Conservation (phyloP, 2,797 vertebrate species). For the Sphaeramia orbicularis region DNA sequence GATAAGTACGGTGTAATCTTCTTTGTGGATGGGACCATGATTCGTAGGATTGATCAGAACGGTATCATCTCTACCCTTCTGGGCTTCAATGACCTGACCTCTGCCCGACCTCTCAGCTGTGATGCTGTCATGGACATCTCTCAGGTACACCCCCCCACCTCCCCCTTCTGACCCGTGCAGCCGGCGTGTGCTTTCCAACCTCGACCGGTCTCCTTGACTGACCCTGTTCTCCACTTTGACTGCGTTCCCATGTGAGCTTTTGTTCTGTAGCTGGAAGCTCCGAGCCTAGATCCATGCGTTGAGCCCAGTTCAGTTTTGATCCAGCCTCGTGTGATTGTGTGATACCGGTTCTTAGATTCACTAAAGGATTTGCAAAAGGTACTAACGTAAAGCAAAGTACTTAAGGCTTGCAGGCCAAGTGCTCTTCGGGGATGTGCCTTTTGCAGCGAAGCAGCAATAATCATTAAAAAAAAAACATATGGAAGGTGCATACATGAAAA, state of each 20-base stretch:
- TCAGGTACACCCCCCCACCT: conserved; percentile 86
- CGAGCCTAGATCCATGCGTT: not conserved
- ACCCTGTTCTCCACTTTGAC: conserved; percentile 27
- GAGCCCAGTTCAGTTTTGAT: conserved; percentile 22
- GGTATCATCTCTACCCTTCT: conserved; percentile 97
- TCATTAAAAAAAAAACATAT: not conserved
- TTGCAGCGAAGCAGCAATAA: not conserved
- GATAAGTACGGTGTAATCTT: conserved; percentile 97
- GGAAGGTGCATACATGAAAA: not conserved
- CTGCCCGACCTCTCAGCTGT: conserved; percentile 96
- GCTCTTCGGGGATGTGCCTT: conserved; percentile 3
- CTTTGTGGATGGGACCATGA: conserved; percentile 99
- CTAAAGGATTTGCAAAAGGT: conserved; percentile 16
- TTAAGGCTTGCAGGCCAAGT: conserved; percentile 12
- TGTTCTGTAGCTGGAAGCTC: conserved; percentile 21
- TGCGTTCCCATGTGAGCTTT: conserved; percentile 18
- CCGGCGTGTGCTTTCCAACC: conserved; percentile 26
- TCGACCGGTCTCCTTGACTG: conserved; percentile 32
- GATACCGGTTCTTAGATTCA: conserved; percentile 11
- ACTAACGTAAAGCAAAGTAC: not conserved
- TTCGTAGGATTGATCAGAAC: conserved; percentile 96
- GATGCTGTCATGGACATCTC: conserved; percentile 99
- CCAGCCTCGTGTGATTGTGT: conserved; percentile 8
- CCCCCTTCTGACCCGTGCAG: conserved; percentile 29
- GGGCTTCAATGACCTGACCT: conserved; percentile 97